phyloP scores from a whole-genome alignment of 2,113 vertebrate genomes.

The Periophthalmus modestus region DNA sequence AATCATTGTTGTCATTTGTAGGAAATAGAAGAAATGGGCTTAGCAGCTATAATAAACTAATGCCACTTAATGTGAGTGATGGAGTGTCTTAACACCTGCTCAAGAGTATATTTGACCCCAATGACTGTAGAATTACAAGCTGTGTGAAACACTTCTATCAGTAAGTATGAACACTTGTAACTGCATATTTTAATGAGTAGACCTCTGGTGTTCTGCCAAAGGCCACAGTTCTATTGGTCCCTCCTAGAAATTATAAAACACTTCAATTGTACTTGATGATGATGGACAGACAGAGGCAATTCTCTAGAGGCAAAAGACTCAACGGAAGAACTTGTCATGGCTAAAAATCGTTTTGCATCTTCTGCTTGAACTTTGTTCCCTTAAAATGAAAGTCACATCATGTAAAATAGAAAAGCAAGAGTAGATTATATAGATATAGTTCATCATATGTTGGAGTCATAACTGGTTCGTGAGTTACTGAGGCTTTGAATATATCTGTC shows the following conservation, averaged over 20 bases:
- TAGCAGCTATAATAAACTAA: background rate
- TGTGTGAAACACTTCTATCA: background rate
- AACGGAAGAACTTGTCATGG: background rate
- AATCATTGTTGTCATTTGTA: background rate
- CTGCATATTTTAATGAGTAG: background rate
- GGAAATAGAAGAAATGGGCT: background rate
- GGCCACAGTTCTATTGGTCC: background rate
- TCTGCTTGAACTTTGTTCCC: background rate
- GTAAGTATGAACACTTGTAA: background rate
- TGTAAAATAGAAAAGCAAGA: background rate
- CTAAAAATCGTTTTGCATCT: background rate
- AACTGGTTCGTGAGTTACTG: background rate
- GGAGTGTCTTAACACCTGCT: background rate
- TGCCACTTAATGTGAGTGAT: slow-evolving; percentile 8
- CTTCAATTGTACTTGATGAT: background rate
- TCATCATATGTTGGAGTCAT: background rate
- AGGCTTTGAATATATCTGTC: no score
- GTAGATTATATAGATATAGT: background rate
- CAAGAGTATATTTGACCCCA: background rate
- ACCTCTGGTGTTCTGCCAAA: background rate
- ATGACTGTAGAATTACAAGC: background rate
- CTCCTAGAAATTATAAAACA: background rate
- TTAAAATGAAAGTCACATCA: slow-evolving; percentile 21
- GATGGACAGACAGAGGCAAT: background rate
- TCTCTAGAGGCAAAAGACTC: background rate